A percentile compares a stretch with the other conserved stretches of the same genome.
phyloP scores from a whole-genome alignment of 2,888 invertebrate species.

The Drosophila bunnanda region DNA sequence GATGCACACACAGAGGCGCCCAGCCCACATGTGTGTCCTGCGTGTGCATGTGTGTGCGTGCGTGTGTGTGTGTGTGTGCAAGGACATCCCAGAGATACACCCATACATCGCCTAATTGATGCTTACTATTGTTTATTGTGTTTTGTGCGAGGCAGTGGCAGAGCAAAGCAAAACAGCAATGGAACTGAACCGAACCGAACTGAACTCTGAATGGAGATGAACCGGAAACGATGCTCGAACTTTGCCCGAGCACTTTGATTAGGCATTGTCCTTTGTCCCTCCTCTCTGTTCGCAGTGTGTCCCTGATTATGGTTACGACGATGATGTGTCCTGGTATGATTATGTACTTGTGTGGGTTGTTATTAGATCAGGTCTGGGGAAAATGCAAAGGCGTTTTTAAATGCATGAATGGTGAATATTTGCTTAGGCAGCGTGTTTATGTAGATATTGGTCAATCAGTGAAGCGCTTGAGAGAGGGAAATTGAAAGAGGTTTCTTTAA shows the following conservation, averaged over 20 bases:
- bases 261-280: conserved; percentile 30
- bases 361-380: conserved; percentile 12
- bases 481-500: background rate
- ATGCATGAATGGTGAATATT: conserved; percentile 1
- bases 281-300: background rate
- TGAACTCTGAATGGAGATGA: conserved; percentile 31
- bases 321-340: conserved; percentile 27
- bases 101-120: conserved; percentile 60
- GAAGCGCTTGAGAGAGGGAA: conserved; percentile 4
- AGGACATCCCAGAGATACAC: conserved; percentile 39
- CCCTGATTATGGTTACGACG: conserved; percentile 30
- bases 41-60: background rate
- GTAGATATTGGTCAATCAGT: conserved; percentile 1
- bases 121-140: conserved; percentile 49
- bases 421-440: conserved; percentile 1
- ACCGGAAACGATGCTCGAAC: conserved; percentile 40
- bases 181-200: conserved; percentile 17
- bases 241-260: conserved; percentile 33
- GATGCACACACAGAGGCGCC: conserved; percentile 10
- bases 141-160: conserved; percentile 19
- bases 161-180: conserved; percentile 26
- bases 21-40: conserved; percentile 3
- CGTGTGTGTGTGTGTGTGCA: background rate
- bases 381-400: conserved; percentile 16
- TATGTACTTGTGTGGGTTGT: conserved; percentile 17